Conservation (phyloP, 2,888 invertebrate genomes). For the Xestia sexstrigata region DNA sequence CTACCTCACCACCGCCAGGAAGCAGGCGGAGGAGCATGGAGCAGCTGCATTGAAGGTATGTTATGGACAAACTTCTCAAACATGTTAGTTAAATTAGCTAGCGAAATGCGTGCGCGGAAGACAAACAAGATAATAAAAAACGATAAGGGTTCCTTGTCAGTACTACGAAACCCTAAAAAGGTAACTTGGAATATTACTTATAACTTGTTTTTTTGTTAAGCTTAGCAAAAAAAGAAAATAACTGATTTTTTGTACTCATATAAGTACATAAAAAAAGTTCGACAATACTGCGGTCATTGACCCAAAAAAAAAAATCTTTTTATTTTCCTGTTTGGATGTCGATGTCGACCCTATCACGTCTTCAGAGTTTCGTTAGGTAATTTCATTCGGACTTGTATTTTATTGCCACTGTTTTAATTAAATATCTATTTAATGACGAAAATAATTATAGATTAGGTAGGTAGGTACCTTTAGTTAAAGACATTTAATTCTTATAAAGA, state of each 20-base stretch:
- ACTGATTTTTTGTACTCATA: neutral
- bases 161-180: too few relatives aligned
- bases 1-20: conserved; percentile 91
- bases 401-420: neutral
- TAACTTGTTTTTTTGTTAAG: neutral
- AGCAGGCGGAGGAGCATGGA: conserved; percentile 91
- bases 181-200: neutral
- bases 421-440: neutral
- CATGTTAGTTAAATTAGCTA: neutral
- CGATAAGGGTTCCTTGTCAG: too few relatives aligned
- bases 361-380: neutral
- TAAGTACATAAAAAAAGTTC: too few relatives aligned
- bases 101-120: neutral
- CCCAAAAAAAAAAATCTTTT: neutral
- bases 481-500: too few relatives aligned
- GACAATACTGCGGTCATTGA: neutral
- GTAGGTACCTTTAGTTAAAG: too few relatives aligned
- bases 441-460: conserved; percentile 3
- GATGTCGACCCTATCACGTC: neutral
- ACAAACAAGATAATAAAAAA: neutral
- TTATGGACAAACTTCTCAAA: neutral
- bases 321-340: neutral
- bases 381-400: neutral
- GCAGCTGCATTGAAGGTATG: conserved; percentile 90
- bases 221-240: neutral